These are phyloP conservation scores for Hymenopus coronatus DNA, from an alignment of 2,888 invertebrate species.

Conservation along the genomic window DNA sequence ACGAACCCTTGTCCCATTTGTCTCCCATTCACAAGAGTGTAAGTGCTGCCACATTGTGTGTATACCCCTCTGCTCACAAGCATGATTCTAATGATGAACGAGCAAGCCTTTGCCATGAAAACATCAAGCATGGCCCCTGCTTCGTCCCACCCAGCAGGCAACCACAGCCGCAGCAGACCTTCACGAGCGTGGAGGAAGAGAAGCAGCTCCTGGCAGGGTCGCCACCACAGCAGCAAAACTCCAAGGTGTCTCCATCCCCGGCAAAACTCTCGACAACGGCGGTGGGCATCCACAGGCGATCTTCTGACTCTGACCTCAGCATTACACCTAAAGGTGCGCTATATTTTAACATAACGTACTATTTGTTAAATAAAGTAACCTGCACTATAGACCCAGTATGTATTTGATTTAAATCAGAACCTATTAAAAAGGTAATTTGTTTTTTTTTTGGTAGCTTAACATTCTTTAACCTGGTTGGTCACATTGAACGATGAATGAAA, in stretches of 20 bases:
- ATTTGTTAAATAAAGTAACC: no score
- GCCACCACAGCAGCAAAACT: slow-evolving; percentile 48
- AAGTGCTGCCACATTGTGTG: slow-evolving; percentile 30
- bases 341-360: no score
- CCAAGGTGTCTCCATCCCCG: slow-evolving; percentile 56
- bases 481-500: no score
- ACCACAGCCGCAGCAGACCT: slow-evolving; percentile 5
- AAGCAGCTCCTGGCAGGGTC: slow-evolving; percentile 2
- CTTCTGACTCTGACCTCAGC: slow-evolving; percentile 91
- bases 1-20: neutral
- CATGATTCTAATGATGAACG: slow-evolving; percentile 17
- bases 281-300: slow-evolving; percentile 65
- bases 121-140: slow-evolving; percentile 44
- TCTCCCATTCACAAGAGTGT: slow-evolving; percentile 34
- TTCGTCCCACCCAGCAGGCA: slow-evolving; percentile 45
- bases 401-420: no score
- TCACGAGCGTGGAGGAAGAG: slow-evolving; percentile 11
- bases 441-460: no score
- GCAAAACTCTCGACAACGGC: slow-evolving; percentile 48
- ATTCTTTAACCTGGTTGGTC: no score
- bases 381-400: no score
- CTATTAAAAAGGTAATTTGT: no score
- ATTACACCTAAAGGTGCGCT: slow-evolving; percentile 84
- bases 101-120: slow-evolving; percentile 3
- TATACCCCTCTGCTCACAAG: slow-evolving; percentile 3